phyloP scores from a whole-genome alignment of 1,140 invertebrate genomes.

The Caerostris extrusa region DNA sequence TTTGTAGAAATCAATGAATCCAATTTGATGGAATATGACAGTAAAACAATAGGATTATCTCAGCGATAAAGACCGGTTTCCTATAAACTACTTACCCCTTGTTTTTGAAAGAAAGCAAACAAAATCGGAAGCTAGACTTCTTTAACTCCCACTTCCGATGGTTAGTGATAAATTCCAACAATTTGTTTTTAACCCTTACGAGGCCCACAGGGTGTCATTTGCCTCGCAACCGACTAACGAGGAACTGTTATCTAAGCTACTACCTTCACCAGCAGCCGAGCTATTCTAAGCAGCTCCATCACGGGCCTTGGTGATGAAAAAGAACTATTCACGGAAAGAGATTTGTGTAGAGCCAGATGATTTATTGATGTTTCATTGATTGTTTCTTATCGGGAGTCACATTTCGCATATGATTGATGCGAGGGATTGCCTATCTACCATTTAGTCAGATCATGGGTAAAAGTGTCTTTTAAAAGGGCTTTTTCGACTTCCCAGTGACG shows the following conservation, averaged over 20 bases:
- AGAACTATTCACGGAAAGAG: neutral
- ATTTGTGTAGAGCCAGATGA: conserved; percentile 34
- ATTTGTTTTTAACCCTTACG: neutral
- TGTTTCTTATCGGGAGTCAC: conserved; percentile 63
- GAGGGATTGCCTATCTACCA: conserved; percentile 25
- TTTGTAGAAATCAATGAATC: too few relatives aligned
- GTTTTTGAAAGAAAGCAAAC: neutral
- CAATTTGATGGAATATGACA: too few relatives aligned
- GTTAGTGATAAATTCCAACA: neutral
- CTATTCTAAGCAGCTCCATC: conserved; percentile 34
- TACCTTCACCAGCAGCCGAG: neutral
- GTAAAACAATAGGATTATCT: too few relatives aligned
- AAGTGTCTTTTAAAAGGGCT: neutral
- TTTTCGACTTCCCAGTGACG: neutral
- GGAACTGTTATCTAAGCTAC: neutral
- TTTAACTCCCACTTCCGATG: neutral
- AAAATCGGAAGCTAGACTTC: neutral
- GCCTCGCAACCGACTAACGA: conserved; percentile 14
- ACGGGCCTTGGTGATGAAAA: neutral
- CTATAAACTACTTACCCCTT: too few relatives aligned
- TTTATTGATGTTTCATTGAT: conserved; percentile 74
- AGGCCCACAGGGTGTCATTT: neutral
- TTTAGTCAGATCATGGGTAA: conserved; percentile 29
- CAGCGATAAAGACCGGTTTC: too few relatives aligned
- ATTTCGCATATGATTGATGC: conserved; percentile 72